Conservation (phyloP, 2,888 invertebrate genomes). For the Colostygia pectinataria region DNA sequence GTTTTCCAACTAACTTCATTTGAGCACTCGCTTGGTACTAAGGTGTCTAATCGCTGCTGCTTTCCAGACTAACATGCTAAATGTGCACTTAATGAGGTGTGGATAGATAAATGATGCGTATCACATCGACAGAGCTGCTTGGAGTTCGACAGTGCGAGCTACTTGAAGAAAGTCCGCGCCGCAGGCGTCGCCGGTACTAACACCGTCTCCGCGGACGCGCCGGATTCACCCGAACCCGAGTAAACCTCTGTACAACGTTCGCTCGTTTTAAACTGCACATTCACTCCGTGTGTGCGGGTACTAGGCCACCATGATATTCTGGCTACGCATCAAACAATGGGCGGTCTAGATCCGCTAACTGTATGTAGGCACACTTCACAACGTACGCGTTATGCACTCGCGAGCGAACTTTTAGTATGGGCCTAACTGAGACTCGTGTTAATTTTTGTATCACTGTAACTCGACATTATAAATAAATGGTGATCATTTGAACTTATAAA, state of each 20-base stretch:
- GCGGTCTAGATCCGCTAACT: background rate
- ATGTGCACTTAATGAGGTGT: background rate
- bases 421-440: conserved; percentile 10
- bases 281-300: conserved; percentile 21
- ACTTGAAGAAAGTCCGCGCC: conserved; percentile 72
- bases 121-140: conserved; percentile 74
- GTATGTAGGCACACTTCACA: conserved; percentile 2
- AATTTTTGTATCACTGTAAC: conserved; percentile 15
- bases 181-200: conserved; percentile 60
- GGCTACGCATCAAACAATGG: background rate
- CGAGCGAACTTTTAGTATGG: conserved; percentile 11
- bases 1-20: conserved; percentile 51
- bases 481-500: no score
- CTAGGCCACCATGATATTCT: background rate
- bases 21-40: conserved; percentile 12
- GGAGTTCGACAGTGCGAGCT: conserved; percentile 80
- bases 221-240: conserved; percentile 79
- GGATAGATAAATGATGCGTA: conserved; percentile 37
- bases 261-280: conserved; percentile 35
- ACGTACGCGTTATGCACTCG: conserved; percentile 10
- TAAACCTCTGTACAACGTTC: conserved; percentile 42
- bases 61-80: conserved; percentile 15
- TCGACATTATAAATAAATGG: no score
- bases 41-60: conserved; percentile 18
- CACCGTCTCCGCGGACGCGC: conserved; percentile 69